These are phyloP conservation scores for Myotis vivesi DNA, from an alignment of 2,797 vertebrate genomes.

Conservation along the genomic window DNA sequence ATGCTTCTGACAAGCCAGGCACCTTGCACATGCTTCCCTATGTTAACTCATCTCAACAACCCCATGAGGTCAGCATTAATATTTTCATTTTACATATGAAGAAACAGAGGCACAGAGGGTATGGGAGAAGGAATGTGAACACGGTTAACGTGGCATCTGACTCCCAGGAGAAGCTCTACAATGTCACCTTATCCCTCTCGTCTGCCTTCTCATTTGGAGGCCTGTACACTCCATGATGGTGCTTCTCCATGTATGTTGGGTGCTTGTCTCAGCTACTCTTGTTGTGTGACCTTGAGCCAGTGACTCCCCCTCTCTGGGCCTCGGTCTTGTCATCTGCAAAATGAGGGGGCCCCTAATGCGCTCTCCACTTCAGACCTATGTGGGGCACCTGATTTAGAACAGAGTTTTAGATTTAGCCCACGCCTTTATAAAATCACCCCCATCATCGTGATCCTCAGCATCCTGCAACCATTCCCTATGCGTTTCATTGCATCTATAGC, in stretches of 20 bases:
- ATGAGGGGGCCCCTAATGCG: neutral
- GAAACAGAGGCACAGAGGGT: neutral
- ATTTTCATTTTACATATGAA: neutral
- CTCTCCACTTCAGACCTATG: neutral
- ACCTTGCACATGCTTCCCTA: neutral
- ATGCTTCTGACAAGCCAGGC: neutral
- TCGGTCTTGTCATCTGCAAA: neutral
- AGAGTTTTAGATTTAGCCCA: neutral
- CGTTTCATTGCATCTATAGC: neutral
- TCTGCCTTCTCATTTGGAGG: neutral
- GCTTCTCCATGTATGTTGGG: neutral
- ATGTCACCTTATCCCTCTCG: rapidly evolving
- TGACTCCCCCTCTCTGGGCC: slow-evolving; percentile 2
- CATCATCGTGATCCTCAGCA: neutral
- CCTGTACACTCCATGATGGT: neutral
- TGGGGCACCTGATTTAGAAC: neutral
- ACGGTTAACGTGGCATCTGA: neutral
- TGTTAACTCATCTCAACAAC: neutral
- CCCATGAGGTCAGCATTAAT: neutral
- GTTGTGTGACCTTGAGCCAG: slow-evolving; percentile 61
- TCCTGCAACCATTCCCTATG: neutral
- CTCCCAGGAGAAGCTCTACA: neutral
- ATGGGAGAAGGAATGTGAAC: rapidly evolving
- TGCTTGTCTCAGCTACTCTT: neutral
- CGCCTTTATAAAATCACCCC: slow-evolving; percentile 44